phyloP scores from a whole-genome alignment of 2,113 vertebrate species.

The Neomonachus schauinslandi region DNA sequence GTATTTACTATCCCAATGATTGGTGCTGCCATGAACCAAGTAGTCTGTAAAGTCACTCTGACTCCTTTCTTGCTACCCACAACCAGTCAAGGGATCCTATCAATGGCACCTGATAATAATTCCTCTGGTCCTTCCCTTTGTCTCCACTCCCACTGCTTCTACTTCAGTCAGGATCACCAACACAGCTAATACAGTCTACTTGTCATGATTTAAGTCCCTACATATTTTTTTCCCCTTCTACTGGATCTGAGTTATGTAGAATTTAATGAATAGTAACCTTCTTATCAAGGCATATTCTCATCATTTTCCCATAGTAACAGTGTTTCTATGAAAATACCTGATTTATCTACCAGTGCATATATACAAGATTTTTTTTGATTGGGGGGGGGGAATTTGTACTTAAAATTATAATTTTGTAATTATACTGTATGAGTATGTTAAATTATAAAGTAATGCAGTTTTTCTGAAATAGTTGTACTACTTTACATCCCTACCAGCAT shows the following conservation, averaged over 20 bases:
- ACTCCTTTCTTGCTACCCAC: not conserved
- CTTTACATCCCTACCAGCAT: not conserved
- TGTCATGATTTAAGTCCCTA: not conserved
- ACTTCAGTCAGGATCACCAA: not conserved
- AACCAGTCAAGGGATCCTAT: not conserved
- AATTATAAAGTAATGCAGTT: not conserved
- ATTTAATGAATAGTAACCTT: not conserved
- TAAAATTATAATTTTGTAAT: not conserved
- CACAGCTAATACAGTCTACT: not conserved
- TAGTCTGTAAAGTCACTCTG: not conserved
- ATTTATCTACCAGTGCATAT: not conserved
- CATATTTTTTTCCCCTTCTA: not conserved
- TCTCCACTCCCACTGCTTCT: not conserved
- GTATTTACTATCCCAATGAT: not conserved
- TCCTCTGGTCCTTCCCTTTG: not conserved
- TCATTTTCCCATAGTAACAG: not conserved
- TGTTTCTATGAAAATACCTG: not conserved
- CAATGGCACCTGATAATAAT: too few relatives aligned
- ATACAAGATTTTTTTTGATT: not conserved
- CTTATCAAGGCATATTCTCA: not conserved
- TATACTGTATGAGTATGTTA: not conserved
- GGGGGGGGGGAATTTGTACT: fast-evolving
- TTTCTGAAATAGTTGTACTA: not conserved
- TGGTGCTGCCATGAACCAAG: not conserved
- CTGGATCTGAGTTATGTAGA: not conserved